These are phyloP conservation scores for Lordiphosa mommai DNA, from an alignment of 1,140 invertebrate species.

Conservation along the genomic window DNA sequence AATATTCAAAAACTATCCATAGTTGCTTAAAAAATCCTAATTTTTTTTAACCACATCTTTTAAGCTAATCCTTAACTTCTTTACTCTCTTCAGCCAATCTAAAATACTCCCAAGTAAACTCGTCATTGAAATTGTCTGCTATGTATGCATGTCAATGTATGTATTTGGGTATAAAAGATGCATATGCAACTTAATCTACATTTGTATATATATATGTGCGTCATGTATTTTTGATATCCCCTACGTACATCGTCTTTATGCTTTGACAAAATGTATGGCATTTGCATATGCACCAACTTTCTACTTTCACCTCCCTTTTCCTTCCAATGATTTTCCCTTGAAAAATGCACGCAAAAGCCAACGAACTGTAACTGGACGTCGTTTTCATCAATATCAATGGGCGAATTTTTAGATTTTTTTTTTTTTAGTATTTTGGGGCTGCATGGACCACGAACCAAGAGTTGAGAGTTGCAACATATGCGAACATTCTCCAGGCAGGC, in stretches of 20 bases:
- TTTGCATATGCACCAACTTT: slow-evolving; percentile 59
- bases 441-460: slow-evolving; percentile 32
- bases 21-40: too few relatives aligned
- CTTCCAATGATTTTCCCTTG: slow-evolving; percentile 44
- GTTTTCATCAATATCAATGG: slow-evolving; percentile 77
- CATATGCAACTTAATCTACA: slow-evolving; percentile 52
- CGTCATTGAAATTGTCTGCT: too few relatives aligned
- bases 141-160: too few relatives aligned
- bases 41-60: too few relatives aligned
- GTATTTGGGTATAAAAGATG: slow-evolving; percentile 41
- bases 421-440: slow-evolving; percentile 14
- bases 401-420: slow-evolving; percentile 21
- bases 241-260: slow-evolving; percentile 70
- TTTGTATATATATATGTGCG: slow-evolving; percentile 20
- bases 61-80: too few relatives aligned
- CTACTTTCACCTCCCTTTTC: not conserved
- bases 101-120: too few relatives aligned
- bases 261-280: slow-evolving; percentile 74
- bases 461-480: slow-evolving; percentile 70
- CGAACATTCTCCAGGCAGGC: slow-evolving; percentile 18
- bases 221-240: slow-evolving; percentile 72
- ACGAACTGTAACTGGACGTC: slow-evolving; percentile 77
- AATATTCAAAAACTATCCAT: too few relatives aligned
- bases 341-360: slow-evolving; percentile 69
- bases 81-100: too few relatives aligned